Conservation (phyloP, 2,797 vertebrate genomes). For the Decapterus maruadsi region DNA sequence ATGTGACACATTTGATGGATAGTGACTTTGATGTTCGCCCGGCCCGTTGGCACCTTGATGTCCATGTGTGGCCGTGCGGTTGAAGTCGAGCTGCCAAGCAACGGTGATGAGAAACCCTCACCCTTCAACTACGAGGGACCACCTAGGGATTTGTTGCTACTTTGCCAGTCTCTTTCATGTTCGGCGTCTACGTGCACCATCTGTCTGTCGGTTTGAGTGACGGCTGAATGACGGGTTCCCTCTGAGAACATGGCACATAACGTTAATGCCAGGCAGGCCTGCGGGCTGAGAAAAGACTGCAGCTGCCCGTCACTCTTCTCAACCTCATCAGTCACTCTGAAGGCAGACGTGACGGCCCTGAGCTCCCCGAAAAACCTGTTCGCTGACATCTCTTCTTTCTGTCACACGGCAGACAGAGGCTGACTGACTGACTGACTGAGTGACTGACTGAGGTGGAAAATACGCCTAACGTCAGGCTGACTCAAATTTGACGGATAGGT, state of each 20-base stretch:
- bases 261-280: slow-evolving; percentile 84
- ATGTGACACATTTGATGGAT: slow-evolving; percentile 73
- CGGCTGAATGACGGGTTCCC: slow-evolving; percentile 82
- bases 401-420: slow-evolving; percentile 68
- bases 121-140: slow-evolving; percentile 77
- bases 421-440: slow-evolving; percentile 63
- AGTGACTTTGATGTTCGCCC: slow-evolving; percentile 69
- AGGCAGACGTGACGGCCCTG: slow-evolving; percentile 80
- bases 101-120: slow-evolving; percentile 72
- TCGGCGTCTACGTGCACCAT: slow-evolving; percentile 70
- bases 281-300: slow-evolving; percentile 79
- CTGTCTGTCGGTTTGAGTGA: slow-evolving; percentile 81
- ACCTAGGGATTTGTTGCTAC: slow-evolving; percentile 75
- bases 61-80: slow-evolving; percentile 73
- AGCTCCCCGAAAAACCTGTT: slow-evolving; percentile 82
- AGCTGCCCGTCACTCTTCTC: slow-evolving; percentile 83
- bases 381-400: slow-evolving; percentile 81
- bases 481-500: slow-evolving; percentile 75
- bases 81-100: slow-evolving; percentile 76
- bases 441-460: slow-evolving; percentile 73
- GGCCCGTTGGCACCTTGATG: slow-evolving; percentile 74
- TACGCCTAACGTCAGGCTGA: slow-evolving; percentile 58
- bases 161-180: slow-evolving; percentile 83
- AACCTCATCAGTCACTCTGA: slow-evolving; percentile 79
- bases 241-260: slow-evolving; percentile 85